Evolutionary conservation across 2,888 invertebrate genomes (phyloP).

Genomic region (Molorchus minor): DNA sequence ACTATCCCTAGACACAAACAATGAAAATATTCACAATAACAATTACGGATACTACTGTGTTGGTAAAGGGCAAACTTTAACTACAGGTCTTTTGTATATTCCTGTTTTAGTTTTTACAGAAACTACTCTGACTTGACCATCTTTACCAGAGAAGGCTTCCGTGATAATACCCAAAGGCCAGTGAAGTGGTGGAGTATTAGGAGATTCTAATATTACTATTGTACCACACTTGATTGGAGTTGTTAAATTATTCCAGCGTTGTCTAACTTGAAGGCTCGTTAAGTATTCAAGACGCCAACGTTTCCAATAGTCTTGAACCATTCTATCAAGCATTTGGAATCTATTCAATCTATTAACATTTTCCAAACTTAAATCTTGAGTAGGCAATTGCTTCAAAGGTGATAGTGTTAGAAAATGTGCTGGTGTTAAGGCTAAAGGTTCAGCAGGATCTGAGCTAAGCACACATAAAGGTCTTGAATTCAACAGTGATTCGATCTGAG

Average conservation of each 20-base stretch:
- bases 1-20: no score
- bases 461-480: background rate
- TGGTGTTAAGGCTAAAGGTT: constrained; percentile 17
- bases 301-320: constrained; percentile 14
- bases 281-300: constrained; percentile 8
- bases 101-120: background rate
- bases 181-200: background rate
- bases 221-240: background rate
- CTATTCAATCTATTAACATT: constrained; percentile 1
- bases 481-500: constrained; percentile 5
- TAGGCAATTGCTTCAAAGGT: background rate
- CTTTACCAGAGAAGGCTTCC: no score
- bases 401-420: constrained; percentile 12
- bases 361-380: background rate
- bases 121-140: no score
- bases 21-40: no score
- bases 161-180: no score
- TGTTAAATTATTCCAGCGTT: background rate
- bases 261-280: no score
- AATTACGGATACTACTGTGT: no score
- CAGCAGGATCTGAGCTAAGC: background rate
- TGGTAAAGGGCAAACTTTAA: no score
- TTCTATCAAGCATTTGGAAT: constrained; percentile 7
- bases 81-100: no score
- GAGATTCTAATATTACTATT: background rate